phyloP scores from a whole-genome alignment of 2,888 invertebrate genomes.

The Melanophora roralis region DNA sequence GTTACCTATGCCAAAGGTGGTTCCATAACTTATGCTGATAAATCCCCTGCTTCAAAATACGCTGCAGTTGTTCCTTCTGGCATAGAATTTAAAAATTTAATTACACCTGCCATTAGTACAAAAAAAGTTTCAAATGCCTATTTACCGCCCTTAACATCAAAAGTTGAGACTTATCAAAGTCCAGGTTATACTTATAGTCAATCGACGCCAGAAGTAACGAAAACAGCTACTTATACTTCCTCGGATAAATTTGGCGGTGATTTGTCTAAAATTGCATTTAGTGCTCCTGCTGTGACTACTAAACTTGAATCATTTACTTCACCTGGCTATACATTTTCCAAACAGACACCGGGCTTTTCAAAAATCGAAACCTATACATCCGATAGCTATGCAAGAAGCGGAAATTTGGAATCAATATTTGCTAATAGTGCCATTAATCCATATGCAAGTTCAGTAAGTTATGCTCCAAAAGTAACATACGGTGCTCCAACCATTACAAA shows the following conservation, averaged over 20 bases:
- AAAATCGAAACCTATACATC: slow-evolving; percentile 66
- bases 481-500: slow-evolving; percentile 66
- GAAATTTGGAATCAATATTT: slow-evolving; percentile 69
- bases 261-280: slow-evolving; percentile 61
- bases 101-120: slow-evolving; percentile 76
- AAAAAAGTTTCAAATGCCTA: slow-evolving; percentile 66
- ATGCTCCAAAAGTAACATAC: slow-evolving; percentile 68
- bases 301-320: slow-evolving; percentile 73
- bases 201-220: slow-evolving; percentile 67
- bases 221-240: slow-evolving; percentile 67
- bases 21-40: slow-evolving; percentile 73
- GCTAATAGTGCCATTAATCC: slow-evolving; percentile 42
- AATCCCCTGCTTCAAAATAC: slow-evolving; percentile 75
- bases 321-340: slow-evolving; percentile 78
- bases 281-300: slow-evolving; percentile 74
- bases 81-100: slow-evolving; percentile 80
- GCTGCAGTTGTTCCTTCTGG: slow-evolving; percentile 77
- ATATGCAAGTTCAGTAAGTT: slow-evolving; percentile 45
- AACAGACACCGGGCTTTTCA: slow-evolving; percentile 56
- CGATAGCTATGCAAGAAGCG: slow-evolving; percentile 65
- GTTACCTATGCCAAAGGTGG: slow-evolving; percentile 73
- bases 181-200: slow-evolving; percentile 70
- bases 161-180: slow-evolving; percentile 68
- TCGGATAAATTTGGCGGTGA: slow-evolving; percentile 46
- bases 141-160: slow-evolving; percentile 69